These are phyloP conservation scores for Otolemur crassicaudatus DNA, from an alignment of 2,797 vertebrate species.

Conservation along the genomic window DNA sequence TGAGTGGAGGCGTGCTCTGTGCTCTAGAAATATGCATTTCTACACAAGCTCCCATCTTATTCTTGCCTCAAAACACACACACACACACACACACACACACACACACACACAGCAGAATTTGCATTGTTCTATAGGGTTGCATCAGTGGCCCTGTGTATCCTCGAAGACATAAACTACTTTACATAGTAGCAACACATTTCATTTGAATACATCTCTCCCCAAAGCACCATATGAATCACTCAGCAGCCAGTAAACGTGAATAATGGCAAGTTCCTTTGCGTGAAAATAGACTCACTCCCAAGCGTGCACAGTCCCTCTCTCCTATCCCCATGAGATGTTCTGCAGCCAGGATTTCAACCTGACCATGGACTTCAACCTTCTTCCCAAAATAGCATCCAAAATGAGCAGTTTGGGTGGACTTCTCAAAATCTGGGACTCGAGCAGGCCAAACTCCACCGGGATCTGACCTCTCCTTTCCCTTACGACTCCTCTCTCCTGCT, in stretches of 20 bases:
- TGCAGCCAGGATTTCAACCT: constrained; percentile 65
- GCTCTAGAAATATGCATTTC: constrained; percentile 41
- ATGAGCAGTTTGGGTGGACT: neutral
- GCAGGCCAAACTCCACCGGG: neutral
- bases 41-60: neutral
- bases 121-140: constrained; percentile 71
- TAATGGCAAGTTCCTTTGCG: constrained; percentile 80
- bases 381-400: neutral
- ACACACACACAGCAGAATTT: constrained; percentile 43
- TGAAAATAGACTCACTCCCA: constrained; percentile 81
- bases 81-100: neutral
- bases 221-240: constrained; percentile 79
- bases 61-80: neutral
- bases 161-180: constrained; percentile 81
- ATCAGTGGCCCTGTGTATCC: constrained; percentile 52
- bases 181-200: constrained; percentile 75
- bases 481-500: neutral
- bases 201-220: constrained; percentile 74
- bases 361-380: constrained; percentile 53
- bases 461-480: neutral
- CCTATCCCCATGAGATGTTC: neutral
- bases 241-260: constrained; percentile 84
- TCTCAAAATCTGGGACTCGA: neutral
- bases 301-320: constrained; percentile 64
- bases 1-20: constrained; percentile 4